Evolutionary conservation across 2,113 vertebrate species (phyloP).

Genomic region (Orthonyx spaldingii): DNA sequence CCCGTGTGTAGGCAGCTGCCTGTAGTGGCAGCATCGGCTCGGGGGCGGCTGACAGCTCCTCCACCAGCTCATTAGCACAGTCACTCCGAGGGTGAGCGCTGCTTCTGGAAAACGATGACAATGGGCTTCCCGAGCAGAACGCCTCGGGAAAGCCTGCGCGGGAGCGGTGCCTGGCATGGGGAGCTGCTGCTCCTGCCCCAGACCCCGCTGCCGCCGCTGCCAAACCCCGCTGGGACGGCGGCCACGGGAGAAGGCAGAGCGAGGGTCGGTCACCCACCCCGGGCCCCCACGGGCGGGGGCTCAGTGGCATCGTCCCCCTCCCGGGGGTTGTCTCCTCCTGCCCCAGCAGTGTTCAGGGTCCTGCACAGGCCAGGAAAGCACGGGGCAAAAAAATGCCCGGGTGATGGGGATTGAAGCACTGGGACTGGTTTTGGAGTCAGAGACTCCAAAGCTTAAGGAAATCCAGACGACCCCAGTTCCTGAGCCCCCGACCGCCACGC

Average conservation of each 20-base stretch:
- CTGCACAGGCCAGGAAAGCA: not conserved
- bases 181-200: not conserved
- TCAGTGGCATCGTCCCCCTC: fast-evolving
- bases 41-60: conserved; percentile 60
- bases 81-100: not conserved
- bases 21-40: conserved; percentile 1
- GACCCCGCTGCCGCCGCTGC: not conserved
- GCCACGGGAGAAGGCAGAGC: not conserved
- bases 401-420: fast-evolving
- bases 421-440: not conserved
- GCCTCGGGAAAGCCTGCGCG: not conserved
- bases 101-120: not conserved
- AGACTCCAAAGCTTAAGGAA: not conserved
- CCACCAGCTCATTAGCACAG: conserved; percentile 32
- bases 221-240: fast-evolving
- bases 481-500: fast-evolving
- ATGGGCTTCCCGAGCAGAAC: not conserved
- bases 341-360: not conserved
- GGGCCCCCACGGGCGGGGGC: fast-evolving
- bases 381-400: fast-evolving
- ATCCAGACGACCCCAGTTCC: not conserved
- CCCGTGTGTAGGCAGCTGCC: conserved; percentile 55
- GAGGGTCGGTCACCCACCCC: fast-evolving
- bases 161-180: not conserved
- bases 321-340: not conserved